Evolutionary conservation across 2,888 invertebrate genomes (phyloP), one percentile per base, ranked within the genome.

Genomic region (Volucella inanis): DNA sequence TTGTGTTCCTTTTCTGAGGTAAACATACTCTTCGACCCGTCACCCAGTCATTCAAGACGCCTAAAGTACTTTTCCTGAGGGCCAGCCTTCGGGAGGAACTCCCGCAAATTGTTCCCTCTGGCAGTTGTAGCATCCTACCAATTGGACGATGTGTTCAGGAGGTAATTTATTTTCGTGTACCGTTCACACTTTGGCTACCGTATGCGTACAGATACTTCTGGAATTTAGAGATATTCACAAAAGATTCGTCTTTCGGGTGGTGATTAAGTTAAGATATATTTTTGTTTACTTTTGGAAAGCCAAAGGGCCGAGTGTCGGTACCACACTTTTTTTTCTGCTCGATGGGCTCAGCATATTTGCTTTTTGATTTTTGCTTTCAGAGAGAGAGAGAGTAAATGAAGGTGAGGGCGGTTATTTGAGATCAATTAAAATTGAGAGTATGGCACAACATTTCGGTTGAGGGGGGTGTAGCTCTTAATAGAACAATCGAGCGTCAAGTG

Each of bases 161-260:
- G 68, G 80, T 75, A 72, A 75, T 80, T 84, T 84, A 84, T 84
- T 84, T 84, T 67, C 67, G 71, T 84, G 80, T 80, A 76, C 84
- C 84, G 75, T 80, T 84, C 80, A 80, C 84, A 80, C 84, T 80
- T 55, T 62, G 72, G 80, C 84, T 84, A 84, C 84, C 76, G 84
- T 76, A 68, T 84, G 75, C 75, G 70, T 65, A 59, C 15, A 68
- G 74, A 59, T 59, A 83, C 83, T 84, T 75, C 11, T 76, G 67
- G 50, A 62, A 61, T 80, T 75, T 75, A 61, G n/a, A 65, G 62
- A 74, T 54, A 72, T 82, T 39, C 43, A 59, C 54, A 50, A 61
- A 50, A 43, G 64, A 59, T 54, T 79, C 55, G 31, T 6, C 31
- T 31, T 31, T 75, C 47, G 9, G 71, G 49, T 6, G 70, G 59